These are phyloP conservation scores for Dryobates pubescens DNA, from an alignment of 2,797 vertebrate genomes.

Conservation along the genomic window DNA sequence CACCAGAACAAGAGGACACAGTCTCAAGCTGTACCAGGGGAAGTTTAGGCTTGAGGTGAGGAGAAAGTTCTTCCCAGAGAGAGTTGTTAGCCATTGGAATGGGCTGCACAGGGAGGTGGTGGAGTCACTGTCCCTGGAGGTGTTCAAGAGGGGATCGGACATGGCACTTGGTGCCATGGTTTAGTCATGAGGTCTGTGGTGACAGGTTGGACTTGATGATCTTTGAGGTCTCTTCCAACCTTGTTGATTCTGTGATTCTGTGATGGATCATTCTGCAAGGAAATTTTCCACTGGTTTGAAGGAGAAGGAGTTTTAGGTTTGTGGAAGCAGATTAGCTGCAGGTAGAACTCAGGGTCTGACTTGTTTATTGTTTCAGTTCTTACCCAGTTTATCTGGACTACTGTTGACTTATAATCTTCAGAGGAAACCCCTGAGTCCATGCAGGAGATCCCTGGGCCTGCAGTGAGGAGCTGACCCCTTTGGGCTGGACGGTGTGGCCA, in stretches of 20 bases:
- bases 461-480: background rate
- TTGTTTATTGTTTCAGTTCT: background rate
- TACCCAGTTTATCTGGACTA: background rate
- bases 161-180: no score
- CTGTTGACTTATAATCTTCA: background rate
- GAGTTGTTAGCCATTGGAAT: no score
- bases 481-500: background rate
- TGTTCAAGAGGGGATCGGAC: no score
- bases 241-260: background rate
- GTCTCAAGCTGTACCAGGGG: no score
- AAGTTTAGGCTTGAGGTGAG: no score
- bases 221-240: no score
- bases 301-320: background rate
- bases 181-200: no score
- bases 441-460: background rate
- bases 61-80: no score
- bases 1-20: no score
- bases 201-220: no score
- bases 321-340: background rate
- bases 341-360: background rate
- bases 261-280: background rate
- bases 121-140: no score
- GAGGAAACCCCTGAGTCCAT: rapidly evolving
- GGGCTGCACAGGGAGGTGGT: no score
- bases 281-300: background rate